Evolutionary conservation across 2,888 invertebrate genomes (phyloP).

Genomic region (Euplexia lucipara): DNA sequence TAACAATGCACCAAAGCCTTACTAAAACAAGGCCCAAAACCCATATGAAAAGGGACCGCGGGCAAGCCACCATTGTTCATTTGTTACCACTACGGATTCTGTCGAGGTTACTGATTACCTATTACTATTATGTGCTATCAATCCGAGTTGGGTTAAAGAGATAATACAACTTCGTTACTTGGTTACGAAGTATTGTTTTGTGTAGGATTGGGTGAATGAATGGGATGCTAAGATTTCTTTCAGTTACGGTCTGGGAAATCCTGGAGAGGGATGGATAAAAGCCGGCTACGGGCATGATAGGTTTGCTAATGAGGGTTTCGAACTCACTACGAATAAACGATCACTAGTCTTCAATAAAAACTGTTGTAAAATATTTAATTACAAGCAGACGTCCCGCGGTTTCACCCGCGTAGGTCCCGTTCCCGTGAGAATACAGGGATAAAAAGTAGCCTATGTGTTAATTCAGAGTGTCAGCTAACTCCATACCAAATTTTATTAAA

Average conservation of each 20-base stretch:
- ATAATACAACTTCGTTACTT: slow-evolving; percentile 7
- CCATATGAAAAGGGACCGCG: slow-evolving; percentile 20
- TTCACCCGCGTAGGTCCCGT: too few species aligned
- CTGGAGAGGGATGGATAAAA: background rate
- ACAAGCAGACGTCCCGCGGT: too few species aligned
- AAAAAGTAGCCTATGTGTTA: too few species aligned
- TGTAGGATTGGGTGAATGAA: background rate
- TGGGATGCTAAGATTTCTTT: background rate
- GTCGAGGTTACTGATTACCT: slow-evolving; percentile 1
- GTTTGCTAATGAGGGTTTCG: too few species aligned
- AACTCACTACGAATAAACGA: too few species aligned
- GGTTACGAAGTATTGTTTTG: slow-evolving; percentile 12
- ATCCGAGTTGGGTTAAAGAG: slow-evolving; percentile 23
- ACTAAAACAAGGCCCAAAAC: slow-evolving; percentile 31
- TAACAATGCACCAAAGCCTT: slow-evolving; percentile 13
- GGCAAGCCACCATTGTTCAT: slow-evolving; percentile 40
- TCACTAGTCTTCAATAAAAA: too few species aligned
- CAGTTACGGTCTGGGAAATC: too few species aligned
- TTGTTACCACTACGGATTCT: slow-evolving; percentile 8
- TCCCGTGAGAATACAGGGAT: too few species aligned
- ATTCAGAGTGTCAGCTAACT: too few species aligned
- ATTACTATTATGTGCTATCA: slow-evolving; percentile 22
- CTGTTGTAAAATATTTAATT: background rate
- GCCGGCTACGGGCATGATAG: too few species aligned
- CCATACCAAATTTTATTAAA: too few species aligned